Evolutionary conservation across 2,113 vertebrate species (phyloP).

Genomic region (Apteryx mantelli): DNA sequence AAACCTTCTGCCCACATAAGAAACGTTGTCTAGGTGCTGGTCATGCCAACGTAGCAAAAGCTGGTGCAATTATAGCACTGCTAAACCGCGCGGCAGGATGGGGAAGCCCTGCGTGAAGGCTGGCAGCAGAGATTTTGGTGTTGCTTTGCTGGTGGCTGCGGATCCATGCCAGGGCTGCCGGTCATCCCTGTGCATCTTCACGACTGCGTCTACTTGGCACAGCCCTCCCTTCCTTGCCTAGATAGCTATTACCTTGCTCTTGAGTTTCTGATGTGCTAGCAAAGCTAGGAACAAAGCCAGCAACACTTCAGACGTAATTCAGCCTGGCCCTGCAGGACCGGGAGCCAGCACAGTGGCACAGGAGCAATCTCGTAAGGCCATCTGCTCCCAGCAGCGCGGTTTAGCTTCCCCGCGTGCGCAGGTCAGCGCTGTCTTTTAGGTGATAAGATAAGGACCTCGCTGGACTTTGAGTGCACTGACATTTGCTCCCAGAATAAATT

Average conservation of each 20-base stretch:
- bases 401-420: not conserved
- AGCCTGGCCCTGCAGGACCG: not conserved
- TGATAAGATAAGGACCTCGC: not conserved
- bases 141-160: not conserved
- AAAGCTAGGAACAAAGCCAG: not conserved
- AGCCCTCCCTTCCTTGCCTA: not conserved
- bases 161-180: not conserved
- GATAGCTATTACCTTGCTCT: not conserved
- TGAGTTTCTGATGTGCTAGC: rapidly evolving
- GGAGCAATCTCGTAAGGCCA: not conserved
- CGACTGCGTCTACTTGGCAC: not conserved
- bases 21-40: not conserved
- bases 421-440: not conserved
- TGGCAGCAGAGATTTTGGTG: not conserved
- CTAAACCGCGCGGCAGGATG: not conserved
- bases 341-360: not conserved
- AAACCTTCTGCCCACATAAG: not conserved
- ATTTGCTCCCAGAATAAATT: not conserved
- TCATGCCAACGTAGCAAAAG: not conserved
- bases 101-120: rapidly evolving
- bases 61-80: not conserved
- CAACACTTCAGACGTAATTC: not conserved
- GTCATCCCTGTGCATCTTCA: not conserved
- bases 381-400: not conserved
- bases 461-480: not conserved